phyloP scores from a whole-genome alignment of 1,140 invertebrate species.

The Drosophila pallidifrons region DNA sequence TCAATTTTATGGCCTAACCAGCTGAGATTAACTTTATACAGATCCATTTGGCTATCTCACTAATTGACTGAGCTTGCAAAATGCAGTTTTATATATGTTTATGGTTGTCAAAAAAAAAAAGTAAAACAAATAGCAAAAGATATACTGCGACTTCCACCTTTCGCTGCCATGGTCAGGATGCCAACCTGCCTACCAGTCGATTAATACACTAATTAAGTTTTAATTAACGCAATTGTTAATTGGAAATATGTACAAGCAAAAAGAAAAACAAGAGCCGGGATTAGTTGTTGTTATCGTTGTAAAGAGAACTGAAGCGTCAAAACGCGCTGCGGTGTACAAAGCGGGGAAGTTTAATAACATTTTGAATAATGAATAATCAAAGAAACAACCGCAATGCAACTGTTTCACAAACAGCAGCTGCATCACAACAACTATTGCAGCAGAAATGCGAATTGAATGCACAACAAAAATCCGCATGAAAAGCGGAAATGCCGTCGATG shows the following conservation, averaged over 20 bases:
- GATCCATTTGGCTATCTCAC: conserved; percentile 23
- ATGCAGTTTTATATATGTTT: conserved; percentile 31
- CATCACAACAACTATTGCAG: conserved; percentile 20
- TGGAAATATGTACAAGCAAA: conserved; percentile 43
- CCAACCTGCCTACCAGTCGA: conserved; percentile 15
- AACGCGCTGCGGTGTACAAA: conserved; percentile 39
- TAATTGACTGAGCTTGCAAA: conserved; percentile 32
- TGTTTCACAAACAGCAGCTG: conserved; percentile 30
- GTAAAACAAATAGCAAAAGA: conserved; percentile 2
- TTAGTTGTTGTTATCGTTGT: conserved; percentile 42
- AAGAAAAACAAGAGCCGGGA: conserved; percentile 38
- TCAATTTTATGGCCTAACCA: background rate
- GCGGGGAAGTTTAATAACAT: conserved; percentile 80
- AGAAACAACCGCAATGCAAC: conserved; percentile 29
- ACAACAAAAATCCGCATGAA: conserved; percentile 65
- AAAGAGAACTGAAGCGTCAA: conserved; percentile 55
- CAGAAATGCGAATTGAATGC: conserved; percentile 48
- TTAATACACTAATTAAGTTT: conserved; percentile 70
- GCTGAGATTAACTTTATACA: background rate
- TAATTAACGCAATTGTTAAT: conserved; percentile 69
- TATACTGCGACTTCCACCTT: conserved; percentile 69
- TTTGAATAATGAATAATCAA: conserved; percentile 72
- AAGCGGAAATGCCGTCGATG: conserved; percentile 69
- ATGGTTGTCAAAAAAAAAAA: conserved; percentile 30
- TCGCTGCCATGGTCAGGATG: conserved; percentile 65